Percentiles rank a stretch among this genome's conserved stretches.
These are phyloP conservation scores for Agriopis aurantiaria DNA, from an alignment of 2,888 invertebrate species.

Conservation along the genomic window DNA sequence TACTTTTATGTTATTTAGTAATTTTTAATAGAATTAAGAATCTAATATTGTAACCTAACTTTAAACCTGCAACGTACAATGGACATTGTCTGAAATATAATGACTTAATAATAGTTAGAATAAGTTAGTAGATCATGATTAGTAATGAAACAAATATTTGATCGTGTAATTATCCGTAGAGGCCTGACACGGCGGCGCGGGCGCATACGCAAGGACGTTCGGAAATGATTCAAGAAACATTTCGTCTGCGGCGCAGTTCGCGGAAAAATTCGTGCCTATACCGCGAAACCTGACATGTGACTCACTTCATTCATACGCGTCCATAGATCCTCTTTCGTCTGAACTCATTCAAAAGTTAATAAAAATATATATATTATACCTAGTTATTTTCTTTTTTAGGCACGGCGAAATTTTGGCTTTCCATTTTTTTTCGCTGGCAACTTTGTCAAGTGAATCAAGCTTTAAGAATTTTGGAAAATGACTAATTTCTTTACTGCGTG, in stretches of 20 bases:
- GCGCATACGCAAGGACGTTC: conserved; percentile 61
- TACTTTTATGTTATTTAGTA: too few species aligned
- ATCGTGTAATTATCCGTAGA: conserved; percentile 44
- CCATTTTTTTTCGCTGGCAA: neutral
- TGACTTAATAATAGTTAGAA: too few species aligned
- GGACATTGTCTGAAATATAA: too few species aligned
- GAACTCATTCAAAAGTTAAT: conserved; percentile 2
- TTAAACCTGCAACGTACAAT: too few species aligned
- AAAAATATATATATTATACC: too few species aligned
- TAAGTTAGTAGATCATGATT: conserved; percentile 1
- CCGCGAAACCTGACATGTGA: conserved; percentile 60
- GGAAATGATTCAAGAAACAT: conserved; percentile 61
- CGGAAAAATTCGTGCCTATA: conserved; percentile 58
- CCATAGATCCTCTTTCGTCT: conserved; percentile 15
- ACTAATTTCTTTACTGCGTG: conserved; percentile 26
- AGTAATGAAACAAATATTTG: conserved; percentile 25
- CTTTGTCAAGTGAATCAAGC: conserved; percentile 9
- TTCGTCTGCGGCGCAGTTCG: conserved; percentile 43
- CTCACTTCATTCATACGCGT: conserved; percentile 53
- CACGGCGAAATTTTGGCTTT: neutral
- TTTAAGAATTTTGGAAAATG: conserved; percentile 23
- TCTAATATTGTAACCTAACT: too few species aligned
- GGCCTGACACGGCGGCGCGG: conserved; percentile 49
- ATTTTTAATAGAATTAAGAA: too few species aligned
- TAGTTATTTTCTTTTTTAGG: neutral